These are phyloP conservation scores for Tetrao urogallus DNA, from an alignment of 2,113 vertebrate genomes.

Conservation along the genomic window DNA sequence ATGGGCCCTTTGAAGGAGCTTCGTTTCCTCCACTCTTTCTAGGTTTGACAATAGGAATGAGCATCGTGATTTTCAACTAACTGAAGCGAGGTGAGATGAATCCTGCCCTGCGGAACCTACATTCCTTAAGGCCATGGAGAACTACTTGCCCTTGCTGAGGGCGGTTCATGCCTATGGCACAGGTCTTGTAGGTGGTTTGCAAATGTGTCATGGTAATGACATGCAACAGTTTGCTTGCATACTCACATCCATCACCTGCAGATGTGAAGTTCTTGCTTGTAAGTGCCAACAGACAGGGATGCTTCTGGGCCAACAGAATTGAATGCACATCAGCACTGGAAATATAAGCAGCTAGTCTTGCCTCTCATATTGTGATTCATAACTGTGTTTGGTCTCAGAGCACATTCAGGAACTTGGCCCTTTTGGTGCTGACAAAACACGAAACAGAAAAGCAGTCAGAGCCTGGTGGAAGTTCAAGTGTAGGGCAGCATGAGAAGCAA, in stretches of 20 bases:
- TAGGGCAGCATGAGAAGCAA: accelerated
- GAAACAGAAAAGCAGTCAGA: neutral
- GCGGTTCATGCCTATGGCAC: neutral
- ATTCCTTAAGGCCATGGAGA: neutral
- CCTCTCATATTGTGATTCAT: accelerated
- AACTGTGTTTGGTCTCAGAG: neutral
- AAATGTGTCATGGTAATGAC: neutral
- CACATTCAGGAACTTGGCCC: neutral
- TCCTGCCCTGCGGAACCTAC: neutral
- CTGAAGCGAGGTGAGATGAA: neutral
- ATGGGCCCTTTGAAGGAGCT: neutral
- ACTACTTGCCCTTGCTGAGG: neutral
- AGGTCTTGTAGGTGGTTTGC: neutral
- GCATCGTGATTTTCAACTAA: neutral
- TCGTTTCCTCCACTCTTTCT: neutral
- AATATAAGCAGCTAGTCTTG: neutral
- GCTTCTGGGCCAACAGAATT: neutral
- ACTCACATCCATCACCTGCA: neutral
- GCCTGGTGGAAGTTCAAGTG: accelerated
- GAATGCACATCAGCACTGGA: neutral
- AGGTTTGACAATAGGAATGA: neutral
- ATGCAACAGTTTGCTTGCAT: neutral
- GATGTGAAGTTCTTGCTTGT: neutral
- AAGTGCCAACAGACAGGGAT: neutral
- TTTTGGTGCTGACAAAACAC: neutral